Percentiles rank a stretch among this genome's conserved stretches.
phyloP scores from a whole-genome alignment of 2,888 invertebrate species.

The Exephanes ischioxanthus region DNA sequence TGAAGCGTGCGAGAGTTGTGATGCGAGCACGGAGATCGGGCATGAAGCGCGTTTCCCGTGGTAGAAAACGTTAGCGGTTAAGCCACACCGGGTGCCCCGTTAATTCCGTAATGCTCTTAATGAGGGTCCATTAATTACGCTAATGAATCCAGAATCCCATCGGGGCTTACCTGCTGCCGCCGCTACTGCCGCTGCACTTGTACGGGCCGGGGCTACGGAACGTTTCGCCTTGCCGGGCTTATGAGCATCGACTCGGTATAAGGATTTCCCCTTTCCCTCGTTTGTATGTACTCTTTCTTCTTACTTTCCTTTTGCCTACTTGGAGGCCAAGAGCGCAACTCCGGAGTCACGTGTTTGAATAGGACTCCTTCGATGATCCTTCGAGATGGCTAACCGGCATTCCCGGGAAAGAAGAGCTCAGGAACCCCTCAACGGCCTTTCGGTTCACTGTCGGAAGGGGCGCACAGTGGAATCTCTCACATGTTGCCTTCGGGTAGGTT shows the following conservation, averaged over 20 bases:
- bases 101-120: conserved; percentile 77
- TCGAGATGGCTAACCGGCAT: not conserved
- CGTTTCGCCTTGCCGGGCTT: conserved; percentile 31
- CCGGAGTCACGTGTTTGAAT: conserved; percentile 34
- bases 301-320: conserved; percentile 43
- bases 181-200: conserved; percentile 20
- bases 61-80: conserved; percentile 29
- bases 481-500: not conserved
- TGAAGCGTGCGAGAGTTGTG: conserved; percentile 53
- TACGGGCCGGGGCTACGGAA: conserved; percentile 29
- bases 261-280: conserved; percentile 37
- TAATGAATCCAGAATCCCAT: conserved; percentile 80
- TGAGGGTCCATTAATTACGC: conserved; percentile 80
- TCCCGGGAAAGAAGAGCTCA: not conserved
- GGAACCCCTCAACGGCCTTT: not conserved
- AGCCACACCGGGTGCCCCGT: conserved; percentile 49
- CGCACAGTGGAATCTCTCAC: not conserved
- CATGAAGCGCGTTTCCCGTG: conserved; percentile 8
- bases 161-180: conserved; percentile 65
- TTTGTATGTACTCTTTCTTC: conserved; percentile 29
- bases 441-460: not conserved
- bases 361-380: conserved; percentile 16
- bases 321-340: conserved; percentile 19
- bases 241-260: conserved; percentile 9
- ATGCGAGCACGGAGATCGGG: conserved; percentile 10